These are phyloP conservation scores for Spilogale gracilis DNA, from an alignment of 2,113 vertebrate species.

Conservation along the genomic window DNA sequence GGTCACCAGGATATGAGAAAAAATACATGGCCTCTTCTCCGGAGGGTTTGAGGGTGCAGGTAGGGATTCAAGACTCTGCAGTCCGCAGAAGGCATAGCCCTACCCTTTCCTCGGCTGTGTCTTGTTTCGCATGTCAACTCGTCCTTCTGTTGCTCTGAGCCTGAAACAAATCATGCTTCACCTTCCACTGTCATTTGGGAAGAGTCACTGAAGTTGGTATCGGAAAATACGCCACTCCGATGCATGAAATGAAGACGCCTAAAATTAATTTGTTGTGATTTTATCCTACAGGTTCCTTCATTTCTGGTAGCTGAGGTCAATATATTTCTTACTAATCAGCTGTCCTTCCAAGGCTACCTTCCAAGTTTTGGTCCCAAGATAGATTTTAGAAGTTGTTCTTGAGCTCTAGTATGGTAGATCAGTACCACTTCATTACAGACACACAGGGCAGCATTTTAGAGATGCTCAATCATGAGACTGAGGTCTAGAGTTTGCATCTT, in stretches of 20 bases:
- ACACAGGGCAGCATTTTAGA: not conserved
- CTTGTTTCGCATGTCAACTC: not conserved
- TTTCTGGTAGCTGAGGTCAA: not conserved
- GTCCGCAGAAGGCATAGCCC: not conserved
- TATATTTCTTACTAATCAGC: conserved; percentile 48
- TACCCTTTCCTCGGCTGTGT: not conserved
- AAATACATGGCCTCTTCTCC: not conserved
- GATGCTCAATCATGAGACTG: not conserved
- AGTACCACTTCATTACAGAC: conserved; percentile 5
- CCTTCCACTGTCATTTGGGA: conserved; percentile 27
- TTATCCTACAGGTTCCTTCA: conserved; percentile 24
- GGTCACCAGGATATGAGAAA: not conserved
- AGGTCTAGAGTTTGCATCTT: not conserved
- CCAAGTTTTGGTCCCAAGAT: conserved; percentile 22
- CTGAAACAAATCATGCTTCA: conserved; percentile 31
- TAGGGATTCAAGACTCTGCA: not conserved
- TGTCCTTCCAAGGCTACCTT: conserved; percentile 20
- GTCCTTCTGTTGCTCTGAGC: not conserved
- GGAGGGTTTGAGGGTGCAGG: not conserved
- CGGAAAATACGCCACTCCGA: conserved; percentile 8
- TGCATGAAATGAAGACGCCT: not conserved
- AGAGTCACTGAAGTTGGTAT: conserved; percentile 3
- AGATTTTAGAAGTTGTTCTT: conserved; percentile 42
- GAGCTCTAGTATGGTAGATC: not conserved
- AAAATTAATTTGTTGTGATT: conserved; percentile 56